Percentiles rank a stretch among this genome's conserved stretches.
Evolutionary conservation across 1,140 invertebrate species (phyloP).

Genomic region (Orchestia grillus): DNA sequence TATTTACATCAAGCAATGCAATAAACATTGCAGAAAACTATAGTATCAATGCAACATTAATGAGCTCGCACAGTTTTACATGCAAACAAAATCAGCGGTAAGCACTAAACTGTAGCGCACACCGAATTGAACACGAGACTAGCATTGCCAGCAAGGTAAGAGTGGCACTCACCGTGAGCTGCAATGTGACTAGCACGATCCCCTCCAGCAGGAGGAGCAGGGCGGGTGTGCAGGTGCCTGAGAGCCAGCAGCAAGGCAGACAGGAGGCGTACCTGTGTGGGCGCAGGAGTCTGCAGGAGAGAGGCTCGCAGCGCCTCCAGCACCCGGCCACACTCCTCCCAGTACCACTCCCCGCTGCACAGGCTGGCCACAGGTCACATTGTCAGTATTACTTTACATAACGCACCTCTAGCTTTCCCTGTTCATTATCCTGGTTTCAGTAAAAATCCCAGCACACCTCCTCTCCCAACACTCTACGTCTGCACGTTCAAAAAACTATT

Average conservation of each 20-base stretch:
- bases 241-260: conserved; percentile 27
- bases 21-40: not conserved
- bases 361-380: too few species aligned
- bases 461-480: too few species aligned
- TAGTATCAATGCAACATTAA: not conserved
- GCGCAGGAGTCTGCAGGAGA: conserved; percentile 32
- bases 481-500: too few species aligned
- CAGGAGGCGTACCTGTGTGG: conserved; percentile 18
- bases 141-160: not conserved
- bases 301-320: not conserved
- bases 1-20: not conserved
- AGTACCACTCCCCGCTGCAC: conserved; percentile 28
- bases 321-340: not conserved
- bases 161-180: not conserved
- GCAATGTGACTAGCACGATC: not conserved
- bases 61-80: not conserved
- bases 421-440: too few species aligned
- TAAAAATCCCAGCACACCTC: too few species aligned
- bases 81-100: not conserved
- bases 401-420: too few species aligned
- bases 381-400: too few species aligned
- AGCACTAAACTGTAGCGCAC: not conserved
- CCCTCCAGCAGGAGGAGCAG: not conserved
- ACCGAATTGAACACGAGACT: not conserved
- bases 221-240: not conserved